Evolutionary conservation across 2,113 vertebrate genomes (phyloP).

Genomic region (Suncus etruscus): DNA sequence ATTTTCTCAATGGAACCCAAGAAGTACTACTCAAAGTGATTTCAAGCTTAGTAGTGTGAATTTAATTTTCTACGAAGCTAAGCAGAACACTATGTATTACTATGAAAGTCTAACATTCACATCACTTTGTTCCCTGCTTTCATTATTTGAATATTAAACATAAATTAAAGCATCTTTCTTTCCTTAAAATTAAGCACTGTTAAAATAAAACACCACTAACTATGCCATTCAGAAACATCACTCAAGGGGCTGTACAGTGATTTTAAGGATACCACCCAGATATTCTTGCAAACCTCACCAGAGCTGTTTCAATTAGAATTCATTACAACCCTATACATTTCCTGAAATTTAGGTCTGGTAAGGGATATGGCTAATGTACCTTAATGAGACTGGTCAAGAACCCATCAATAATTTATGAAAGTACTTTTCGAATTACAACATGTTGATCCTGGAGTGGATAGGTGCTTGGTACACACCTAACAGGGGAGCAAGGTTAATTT

Average conservation of each 20-base stretch:
- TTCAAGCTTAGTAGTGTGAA: not conserved
- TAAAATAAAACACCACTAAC: not conserved
- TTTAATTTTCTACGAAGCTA: conserved; percentile 27
- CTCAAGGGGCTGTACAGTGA: not conserved
- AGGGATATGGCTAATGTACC: conserved; percentile 36
- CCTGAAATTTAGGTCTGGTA: conserved; percentile 46
- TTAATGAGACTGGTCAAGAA: conserved; percentile 55
- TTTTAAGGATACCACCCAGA: not conserved
- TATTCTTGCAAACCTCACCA: conserved; percentile 20
- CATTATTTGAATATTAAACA: conserved; percentile 57
- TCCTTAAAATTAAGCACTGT: conserved; percentile 33
- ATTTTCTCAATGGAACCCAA: not conserved
- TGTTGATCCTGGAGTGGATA: not conserved
- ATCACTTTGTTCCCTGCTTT: conserved; percentile 34
- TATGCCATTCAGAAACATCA: not conserved
- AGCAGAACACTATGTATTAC: conserved; percentile 42
- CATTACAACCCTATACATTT: not conserved
- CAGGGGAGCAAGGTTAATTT: not conserved
- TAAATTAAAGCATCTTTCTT: not conserved
- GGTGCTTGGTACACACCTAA: not conserved
- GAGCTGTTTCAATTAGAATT: conserved; percentile 46
- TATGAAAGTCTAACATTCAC: conserved; percentile 12
- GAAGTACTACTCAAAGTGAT: not conserved
- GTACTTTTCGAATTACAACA: conserved; percentile 22
- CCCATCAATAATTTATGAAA: conserved; percentile 44